Base-by-base conservation (phyloP, 2,797 vertebrate species). In the Furcifer pardalis region DNA sequence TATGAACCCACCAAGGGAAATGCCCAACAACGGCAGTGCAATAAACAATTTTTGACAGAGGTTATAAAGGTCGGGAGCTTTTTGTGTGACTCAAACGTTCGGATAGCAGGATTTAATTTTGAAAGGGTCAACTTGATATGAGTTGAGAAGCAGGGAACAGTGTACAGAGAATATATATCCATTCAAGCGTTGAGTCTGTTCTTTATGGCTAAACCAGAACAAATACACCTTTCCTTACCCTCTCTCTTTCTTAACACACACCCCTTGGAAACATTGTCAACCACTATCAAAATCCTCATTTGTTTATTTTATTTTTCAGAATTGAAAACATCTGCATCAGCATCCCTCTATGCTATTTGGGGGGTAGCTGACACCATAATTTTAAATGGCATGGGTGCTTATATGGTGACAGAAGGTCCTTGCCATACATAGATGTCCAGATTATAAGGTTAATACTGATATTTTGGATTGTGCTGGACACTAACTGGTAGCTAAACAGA, bases 41-140 rank as follows among this genome's bases (percentile, higher is more conserved):
- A 94, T 93, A 94, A 94, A 94, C 92, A 94, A n/a, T 89, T 93
- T 92, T 87, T 95, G 93, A 94, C 93, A 95, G 91, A 89, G 91
- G 92, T 94, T 89, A 88, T 46, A 86, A 87, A 89, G 91, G 92
- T 94, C 90, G 73, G 88, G 44, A 84, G 81, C n/a, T 86, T 88
- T 92, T 88, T 88, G 66, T 89, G 85, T 89, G 90, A 87, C 52
- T 90, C 72, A 78, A 89, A 86, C 90, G 86, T 93, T 87, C 86
- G 91, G 59, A 87, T 91, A 93, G 90, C 75, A 90, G 75, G 80
- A 80, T 91, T 91, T 89, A 91, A 88, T 88, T 94, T 90, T 90
- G 90, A 89, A 42, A 73, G 59, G 69, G 75, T 86, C 89, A 91
- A 82, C 5, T n/a, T 80, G 46, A 81, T 87, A 87, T 62, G 85